Evolutionary conservation across 2,113 vertebrate species (phyloP), one percentile per base, ranked within the genome.

Genomic region (Vidua macroura): DNA sequence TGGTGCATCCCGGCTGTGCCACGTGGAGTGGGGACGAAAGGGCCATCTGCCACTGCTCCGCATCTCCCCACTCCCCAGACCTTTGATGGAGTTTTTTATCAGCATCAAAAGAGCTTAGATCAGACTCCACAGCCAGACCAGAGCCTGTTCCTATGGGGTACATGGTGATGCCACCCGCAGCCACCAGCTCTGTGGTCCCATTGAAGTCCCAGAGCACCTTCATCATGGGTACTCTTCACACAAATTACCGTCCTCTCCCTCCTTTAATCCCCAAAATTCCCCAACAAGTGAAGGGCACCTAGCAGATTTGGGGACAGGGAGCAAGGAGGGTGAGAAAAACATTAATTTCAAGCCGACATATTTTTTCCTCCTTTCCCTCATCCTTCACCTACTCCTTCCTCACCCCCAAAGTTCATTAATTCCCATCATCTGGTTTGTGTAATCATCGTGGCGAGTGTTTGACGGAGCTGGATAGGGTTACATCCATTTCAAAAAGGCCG

Each of bases 351-450:
- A 39, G 27, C 53, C 1, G 2, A 35, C 2, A 0, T 46, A 4
- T 46, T 73, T 64, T 83, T 89, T 3, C 4, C 10, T 19, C 12
- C 24, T 41, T 41, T 74, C 68, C 46, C 37, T 59, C 21, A 74
- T 78, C 56, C 81, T 79, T 95, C 31, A 43, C 30, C 21, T 58
- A n/a, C 79, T 69, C 69, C 86, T 48, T 79, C 41, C 75, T 83
- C 51, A 88, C n/a, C 46, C 85, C 73, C 66, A 10, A 78, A 83
- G 68, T 48, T 79, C 92, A 88, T 92, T 95, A 92, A 92, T 68
- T 94, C 77, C 75, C 85, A n/a, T 96, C 95, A 93, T 96, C 94
- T 96, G 96, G 92, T 96, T 94, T 63, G 64, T 70, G 73, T 96
- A 60, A 95, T 27, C 8, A 11, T 81, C 4, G 33, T 55, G 48